These are phyloP conservation scores for Smutsia gigantea DNA, from an alignment of 2,797 vertebrate species.

Conservation along the genomic window DNA sequence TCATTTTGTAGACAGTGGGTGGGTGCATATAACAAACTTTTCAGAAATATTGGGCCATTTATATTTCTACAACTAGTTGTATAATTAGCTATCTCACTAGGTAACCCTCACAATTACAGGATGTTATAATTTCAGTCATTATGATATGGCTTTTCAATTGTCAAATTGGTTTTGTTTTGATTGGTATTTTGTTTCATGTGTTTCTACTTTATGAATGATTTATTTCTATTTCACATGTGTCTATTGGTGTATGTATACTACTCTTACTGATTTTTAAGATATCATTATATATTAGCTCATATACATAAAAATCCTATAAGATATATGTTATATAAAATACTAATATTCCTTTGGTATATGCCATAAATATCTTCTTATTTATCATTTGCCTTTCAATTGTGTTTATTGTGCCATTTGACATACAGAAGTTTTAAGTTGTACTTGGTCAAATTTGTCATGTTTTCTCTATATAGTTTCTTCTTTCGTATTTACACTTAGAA, in stretches of 20 bases:
- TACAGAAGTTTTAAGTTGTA: not conserved
- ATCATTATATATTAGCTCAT: not conserved
- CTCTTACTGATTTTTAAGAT: not conserved
- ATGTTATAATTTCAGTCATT: not conserved
- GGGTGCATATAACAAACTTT: not conserved
- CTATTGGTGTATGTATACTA: not conserved
- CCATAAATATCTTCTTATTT: not conserved
- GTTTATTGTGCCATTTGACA: not conserved
- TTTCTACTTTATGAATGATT: not conserved
- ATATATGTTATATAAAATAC: not conserved
- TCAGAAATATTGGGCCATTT: not conserved
- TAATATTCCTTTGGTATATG: not conserved
- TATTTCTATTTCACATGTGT: slow-evolving; percentile 5
- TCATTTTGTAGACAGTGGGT: not conserved
- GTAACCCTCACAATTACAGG: not conserved
- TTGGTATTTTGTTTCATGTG: not conserved
- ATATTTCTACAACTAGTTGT: not conserved
- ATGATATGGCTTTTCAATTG: not conserved
- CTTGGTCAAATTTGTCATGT: not conserved
- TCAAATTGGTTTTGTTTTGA: not conserved
- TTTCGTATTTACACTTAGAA: not conserved
- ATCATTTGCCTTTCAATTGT: slow-evolving; percentile 17
- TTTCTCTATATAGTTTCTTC: not conserved
- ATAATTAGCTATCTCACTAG: not conserved
- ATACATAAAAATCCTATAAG: not conserved